Evolutionary conservation across 2,113 vertebrate species (phyloP), one percentile per base, ranked within the genome.

Genomic region (Albula goreensis): DNA sequence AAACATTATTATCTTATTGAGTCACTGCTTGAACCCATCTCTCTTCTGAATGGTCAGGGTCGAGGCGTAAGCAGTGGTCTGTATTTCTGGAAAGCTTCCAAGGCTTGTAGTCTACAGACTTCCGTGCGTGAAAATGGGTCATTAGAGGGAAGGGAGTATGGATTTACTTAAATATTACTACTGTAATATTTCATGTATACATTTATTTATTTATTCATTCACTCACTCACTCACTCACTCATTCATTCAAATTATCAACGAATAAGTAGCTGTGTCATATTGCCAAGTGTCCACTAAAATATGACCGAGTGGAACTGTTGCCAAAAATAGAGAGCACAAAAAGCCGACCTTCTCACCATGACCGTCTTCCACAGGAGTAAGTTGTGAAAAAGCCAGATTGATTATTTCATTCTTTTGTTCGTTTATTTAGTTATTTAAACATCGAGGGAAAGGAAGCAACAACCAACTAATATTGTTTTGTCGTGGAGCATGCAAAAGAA

Each of bases 401-500:
- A 78, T 2, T 25, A 25, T 56, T 60, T 49, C 56, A 60, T 49
- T 5, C 1, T 57, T 60, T 80, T 7, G n/a, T 49, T 22, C 22
- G 17, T 66, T 22, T 22, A 4, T 22, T 66, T 66, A 4, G 60
- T 66, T 66, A 66, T 22, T 66, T 66, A 5, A 66, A 22, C 60
- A 5, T 22, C 49, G 63, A 56, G n/a, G 25, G 50, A 22, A 56
- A 12, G 52, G 50, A 5, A 78, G 1, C 5, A 49, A 63, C 17
- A 83, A 15, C 31, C 41, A 83, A 81, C n/a, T 74, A 56, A 79
- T 41, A 31, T 22, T 77, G 63, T 77, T 86, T 86, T 86, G 31
- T 78, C 78, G 70, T 52, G 50, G 66, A 57, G 52, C 81, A 82
- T 56, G 51, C 50, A 82, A 83, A 66, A 57, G 85, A 86, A 86